Conservation (phyloP, 2,888 invertebrate species). For the Torymus texanus region DNA sequence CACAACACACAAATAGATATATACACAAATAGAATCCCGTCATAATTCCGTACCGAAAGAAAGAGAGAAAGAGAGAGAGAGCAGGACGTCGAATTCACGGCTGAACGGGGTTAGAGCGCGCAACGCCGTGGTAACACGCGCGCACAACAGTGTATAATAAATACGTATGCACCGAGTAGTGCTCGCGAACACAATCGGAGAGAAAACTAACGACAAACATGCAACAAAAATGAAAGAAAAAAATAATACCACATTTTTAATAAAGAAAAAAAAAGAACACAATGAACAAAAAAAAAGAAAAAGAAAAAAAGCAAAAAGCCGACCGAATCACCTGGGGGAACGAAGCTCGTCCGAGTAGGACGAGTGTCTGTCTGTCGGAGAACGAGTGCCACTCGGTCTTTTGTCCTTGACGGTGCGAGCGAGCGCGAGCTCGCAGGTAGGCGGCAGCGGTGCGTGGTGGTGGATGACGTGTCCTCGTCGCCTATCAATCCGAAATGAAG, state of each 20-base stretch:
- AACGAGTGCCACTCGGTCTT: too few species aligned
- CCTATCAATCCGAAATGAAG: slow-evolving; percentile 64
- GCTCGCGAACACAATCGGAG: not conserved
- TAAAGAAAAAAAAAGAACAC: not conserved
- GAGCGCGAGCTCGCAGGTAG: not conserved
- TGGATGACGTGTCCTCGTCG: slow-evolving; percentile 46
- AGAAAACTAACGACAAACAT: not conserved
- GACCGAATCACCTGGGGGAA: slow-evolving; percentile 31
- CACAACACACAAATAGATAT: too few species aligned
- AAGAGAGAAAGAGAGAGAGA: not conserved
- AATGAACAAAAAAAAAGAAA: not conserved
- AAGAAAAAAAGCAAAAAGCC: slow-evolving; percentile 7
- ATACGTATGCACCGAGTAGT: not conserved
- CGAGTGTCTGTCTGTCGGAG: too few species aligned
- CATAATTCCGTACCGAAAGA: too few species aligned
- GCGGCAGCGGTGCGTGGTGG: slow-evolving; percentile 9
- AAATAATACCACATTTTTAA: not conserved
- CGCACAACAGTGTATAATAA: slow-evolving; percentile 34
- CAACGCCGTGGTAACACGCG: slow-evolving; percentile 47
- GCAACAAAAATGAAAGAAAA: not conserved
- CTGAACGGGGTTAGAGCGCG: not conserved
- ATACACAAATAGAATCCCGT: too few species aligned
- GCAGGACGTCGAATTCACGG: not conserved
- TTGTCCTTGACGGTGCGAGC: too few species aligned
- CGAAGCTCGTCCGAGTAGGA: too few species aligned